Percentiles rank a stretch among this genome's conserved stretches.
Evolutionary conservation across 1,140 invertebrate genomes (phyloP).

Genomic region (Eueides isabella): DNA sequence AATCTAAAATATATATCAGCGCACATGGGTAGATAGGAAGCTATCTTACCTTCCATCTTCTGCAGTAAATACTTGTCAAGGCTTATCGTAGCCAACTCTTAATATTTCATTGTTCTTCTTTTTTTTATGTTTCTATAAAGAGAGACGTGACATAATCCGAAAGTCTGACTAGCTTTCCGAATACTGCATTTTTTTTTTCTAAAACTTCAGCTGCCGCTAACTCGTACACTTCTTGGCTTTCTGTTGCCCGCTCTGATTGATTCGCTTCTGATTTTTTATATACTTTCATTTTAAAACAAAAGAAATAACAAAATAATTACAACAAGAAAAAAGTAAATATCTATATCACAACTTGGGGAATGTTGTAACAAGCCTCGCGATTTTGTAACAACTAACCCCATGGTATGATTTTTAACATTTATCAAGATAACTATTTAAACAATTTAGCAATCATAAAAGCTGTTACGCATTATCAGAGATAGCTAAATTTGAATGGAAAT

Average conservation of each 20-base stretch:
- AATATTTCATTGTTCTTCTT: background rate
- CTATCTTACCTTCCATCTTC: slow-evolving; percentile 31
- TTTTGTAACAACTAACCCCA: too few species aligned
- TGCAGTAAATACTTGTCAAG: slow-evolving; percentile 35
- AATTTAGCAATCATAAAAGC: too few species aligned
- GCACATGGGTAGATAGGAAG: slow-evolving; percentile 37
- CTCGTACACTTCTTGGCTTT: background rate
- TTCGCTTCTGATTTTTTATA: background rate
- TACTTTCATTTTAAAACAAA: background rate
- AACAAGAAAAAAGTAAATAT: too few species aligned
- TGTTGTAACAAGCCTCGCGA: too few species aligned
- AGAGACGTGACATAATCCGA: background rate
- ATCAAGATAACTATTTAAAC: too few species aligned
- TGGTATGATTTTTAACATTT: too few species aligned
- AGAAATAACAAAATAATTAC: too few species aligned
- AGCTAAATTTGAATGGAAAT: too few species aligned
- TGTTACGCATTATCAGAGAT: too few species aligned
- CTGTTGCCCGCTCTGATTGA: background rate
- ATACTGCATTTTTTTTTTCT: slow-evolving; percentile 32
- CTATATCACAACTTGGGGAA: too few species aligned
- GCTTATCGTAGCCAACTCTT: slow-evolving; percentile 35
- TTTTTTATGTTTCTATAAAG: background rate
- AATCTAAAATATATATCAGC: slow-evolving; percentile 42
- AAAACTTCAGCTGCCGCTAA: slow-evolving; percentile 37
- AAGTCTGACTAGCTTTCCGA: background rate